phyloP scores from a whole-genome alignment of 92 coral and sea anemone species.

The Heteractis magnifica region DNA sequence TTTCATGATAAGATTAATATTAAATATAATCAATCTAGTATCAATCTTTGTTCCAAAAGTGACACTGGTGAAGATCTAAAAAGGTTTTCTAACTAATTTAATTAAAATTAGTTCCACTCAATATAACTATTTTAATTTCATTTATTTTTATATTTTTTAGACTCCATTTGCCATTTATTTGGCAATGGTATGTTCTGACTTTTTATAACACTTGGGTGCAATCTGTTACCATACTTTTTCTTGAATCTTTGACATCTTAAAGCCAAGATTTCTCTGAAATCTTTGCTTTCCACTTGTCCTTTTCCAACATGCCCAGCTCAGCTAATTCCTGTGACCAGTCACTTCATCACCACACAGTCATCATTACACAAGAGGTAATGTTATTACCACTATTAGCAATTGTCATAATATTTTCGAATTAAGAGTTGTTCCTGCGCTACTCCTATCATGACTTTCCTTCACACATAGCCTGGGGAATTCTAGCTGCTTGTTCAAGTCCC shows the following conservation, averaged over 20 bases:
- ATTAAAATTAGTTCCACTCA: background rate
- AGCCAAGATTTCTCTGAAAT: background rate
- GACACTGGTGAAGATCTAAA: no score
- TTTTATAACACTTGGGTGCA: background rate
- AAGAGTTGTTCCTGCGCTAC: background rate
- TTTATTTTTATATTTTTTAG: background rate
- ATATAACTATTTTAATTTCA: background rate
- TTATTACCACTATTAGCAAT: background rate
- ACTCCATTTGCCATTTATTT: background rate
- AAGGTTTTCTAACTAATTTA: background rate
- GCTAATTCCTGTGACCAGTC: background rate
- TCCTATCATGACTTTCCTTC: slow-evolving; percentile 59
- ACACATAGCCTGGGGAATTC: slow-evolving; percentile 87
- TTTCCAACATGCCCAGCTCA: background rate
- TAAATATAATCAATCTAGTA: no score
- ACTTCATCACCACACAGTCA: background rate
- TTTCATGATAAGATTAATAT: no score
- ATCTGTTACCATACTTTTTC: background rate
- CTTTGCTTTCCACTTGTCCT: background rate
- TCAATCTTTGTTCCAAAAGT: no score
- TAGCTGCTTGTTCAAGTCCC: slow-evolving; percentile 93
- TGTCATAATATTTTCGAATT: background rate
- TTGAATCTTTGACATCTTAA: background rate
- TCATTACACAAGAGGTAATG: background rate
- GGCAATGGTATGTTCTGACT: background rate